Evolutionary conservation across 2,797 vertebrate genomes (phyloP), one percentile per base, ranked within the genome.

Genomic region (Champsocephalus gunnari): DNA sequence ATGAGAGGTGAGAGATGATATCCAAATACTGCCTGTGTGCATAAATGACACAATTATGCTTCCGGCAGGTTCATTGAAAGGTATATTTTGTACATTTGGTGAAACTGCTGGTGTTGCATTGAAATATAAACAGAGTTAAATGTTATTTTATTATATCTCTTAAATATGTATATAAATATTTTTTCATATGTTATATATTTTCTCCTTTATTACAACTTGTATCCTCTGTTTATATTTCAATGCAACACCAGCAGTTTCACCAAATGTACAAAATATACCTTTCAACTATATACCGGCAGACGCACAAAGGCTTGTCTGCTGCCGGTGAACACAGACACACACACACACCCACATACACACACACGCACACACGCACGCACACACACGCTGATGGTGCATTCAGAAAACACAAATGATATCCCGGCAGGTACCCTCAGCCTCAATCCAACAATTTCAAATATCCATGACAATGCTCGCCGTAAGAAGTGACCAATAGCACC

Each of bases 391-490:
- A 66, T 45, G 68, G 28, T 5, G 6, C 38, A 48, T 21, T 49
- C 28, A 71, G 53, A 63, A 28, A 54, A 55, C 28, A 55, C 60
- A 85, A 79, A 88, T 84, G 41, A 78, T 83, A 86, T 71, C 70
- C 71, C 78, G 43, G 19, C 60, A 72, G 84, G 62, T 77, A 54
- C 74, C 63, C 51, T 73, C 68, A 58, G 65, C 63, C 51, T 73
- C 68, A 58, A 66, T 73, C 79, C 67, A 48, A 53, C 86, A 87
- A 89, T 80, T 83, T 77, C 66, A 68, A 75, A 84, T 84, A 86
- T 81, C 66, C 72, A 84, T 78, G 76, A 84, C 74, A 85, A 90
- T 66, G 72, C 66, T 68, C 5, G 41, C 62, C 58, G 12, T 21
- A 66, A 9, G 66, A 73, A 64, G 62, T 66, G 66, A 85, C 81